These are phyloP conservation scores for Rallus crepitans DNA, from an alignment of 2,797 vertebrate genomes.

Conservation along the genomic window DNA sequence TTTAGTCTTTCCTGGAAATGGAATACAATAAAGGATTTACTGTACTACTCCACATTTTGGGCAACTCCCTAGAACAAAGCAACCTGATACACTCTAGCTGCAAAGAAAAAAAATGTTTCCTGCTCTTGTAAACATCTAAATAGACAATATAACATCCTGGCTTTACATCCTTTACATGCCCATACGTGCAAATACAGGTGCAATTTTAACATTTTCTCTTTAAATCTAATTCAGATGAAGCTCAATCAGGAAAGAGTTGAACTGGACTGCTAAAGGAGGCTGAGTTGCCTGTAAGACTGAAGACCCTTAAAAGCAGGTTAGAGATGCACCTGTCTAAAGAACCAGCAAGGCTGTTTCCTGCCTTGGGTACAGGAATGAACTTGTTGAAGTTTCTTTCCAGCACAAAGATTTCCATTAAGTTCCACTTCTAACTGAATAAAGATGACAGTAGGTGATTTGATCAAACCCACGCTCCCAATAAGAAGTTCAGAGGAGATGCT, in stretches of 20 bases:
- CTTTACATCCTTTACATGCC: not conserved
- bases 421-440: slow-evolving; percentile 42
- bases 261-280: not conserved
- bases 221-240: not conserved
- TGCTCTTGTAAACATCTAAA: not conserved
- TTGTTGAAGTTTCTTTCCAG: not conserved
- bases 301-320: not conserved
- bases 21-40: slow-evolving; percentile 4
- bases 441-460: slow-evolving; percentile 44
- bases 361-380: not conserved
- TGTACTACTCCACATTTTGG: not conserved
- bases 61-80: not conserved
- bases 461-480: not conserved
- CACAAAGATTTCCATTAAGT: not conserved
- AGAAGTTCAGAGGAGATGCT: slow-evolving; percentile 14
- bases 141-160: not conserved
- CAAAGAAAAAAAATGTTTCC: not conserved
- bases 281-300: accelerated
- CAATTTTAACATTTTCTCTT: not conserved
- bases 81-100: not conserved
- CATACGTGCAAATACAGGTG: not conserved
- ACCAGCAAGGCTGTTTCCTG: not conserved
- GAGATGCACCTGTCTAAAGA: slow-evolving; percentile 11
- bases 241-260: not conserved
- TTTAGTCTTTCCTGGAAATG: slow-evolving; percentile 85